Base-by-base conservation (phyloP, 1,140 invertebrate genomes). In the Sitobion miscanthi region DNA sequence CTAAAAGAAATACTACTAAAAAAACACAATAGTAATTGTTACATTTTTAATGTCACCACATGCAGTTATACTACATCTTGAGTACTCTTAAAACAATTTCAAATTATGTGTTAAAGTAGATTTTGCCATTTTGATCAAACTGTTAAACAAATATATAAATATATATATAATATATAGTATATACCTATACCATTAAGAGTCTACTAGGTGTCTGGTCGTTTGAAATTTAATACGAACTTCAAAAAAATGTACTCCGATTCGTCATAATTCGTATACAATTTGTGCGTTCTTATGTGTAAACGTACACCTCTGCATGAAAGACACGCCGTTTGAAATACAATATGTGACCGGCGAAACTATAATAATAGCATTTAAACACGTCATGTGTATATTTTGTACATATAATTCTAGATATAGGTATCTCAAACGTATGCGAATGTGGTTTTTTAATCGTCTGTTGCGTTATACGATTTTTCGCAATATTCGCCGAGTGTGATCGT, bases 271-370 rank as follows among this genome's bases (percentile, higher is more conserved):
- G 35, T 89, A 57, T 57, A 52, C 86, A 5, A n/a, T 88, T 88
- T 49, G n/a, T 88, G 85, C 30, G 23, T 85, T 87, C 38, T n/a
- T 49, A 49, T 87, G 30, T 38, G 86, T n/a, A 45, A n/a, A 20
- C 6, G 30, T 49, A 49, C 38, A 83, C 21, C 35, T 23, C n/a
- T 83, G n/a, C 20, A 9, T 8, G 88, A 23, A 57, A 20, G n/a
- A 54, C 52, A n/a, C 23, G 30, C 8, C 49, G 88, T 89, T 89
- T 38, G 88, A 89, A 89, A 89, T 89, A 89, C 38, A 54, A 89
- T 89, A 89, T 89, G 42, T 38, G 30, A 88, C 45, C 47, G 86
- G 30, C 21, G 23, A 38, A 77, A 77, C 14, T 25, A 89, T 89
- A 42, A 89, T 89, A 89, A 89, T 57, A 89, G 7, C 35, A 83